Evolutionary conservation across 2,113 vertebrate species (phyloP), one percentile per base, ranked within the genome.

Genomic region (Brachyhypopomus occidentalis): DNA sequence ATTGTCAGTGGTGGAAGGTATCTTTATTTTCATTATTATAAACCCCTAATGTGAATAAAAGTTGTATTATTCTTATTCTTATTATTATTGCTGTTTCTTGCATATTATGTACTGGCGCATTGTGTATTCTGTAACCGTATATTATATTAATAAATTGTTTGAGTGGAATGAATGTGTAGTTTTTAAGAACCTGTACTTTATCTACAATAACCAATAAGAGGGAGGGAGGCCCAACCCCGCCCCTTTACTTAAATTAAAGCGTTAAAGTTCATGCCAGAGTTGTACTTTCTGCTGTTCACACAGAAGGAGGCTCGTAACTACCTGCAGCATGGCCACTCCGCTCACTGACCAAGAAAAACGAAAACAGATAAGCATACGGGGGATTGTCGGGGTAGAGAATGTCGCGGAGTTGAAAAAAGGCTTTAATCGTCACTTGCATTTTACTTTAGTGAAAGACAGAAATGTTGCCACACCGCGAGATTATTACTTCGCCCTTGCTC

Each of bases 381-480:
- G 96, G 0, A 96, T 98, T 34, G 96, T 94, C 67, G 96, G 95
- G 0, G 94, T 95, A 55, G 97, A 98, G 90, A 97, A 92, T 67
- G 96, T 98, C 45, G 91, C 95, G 0, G 96, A 97, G 90, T 90
- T 98, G 72, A 98, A 97, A 84, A 95, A 95, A 58, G 91, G 95
- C 74, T 98, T 98, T 86, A 98, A 97, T 77, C 93, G 96, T 0
- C 97, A 98, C 87, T 91, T 98, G 63, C 97, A 98, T 88, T 98
- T 98, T 93, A 98, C 97, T 1, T 88, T 98, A 85, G 96, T 97
- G 79, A 98, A 98, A 83, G 97, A 98, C 92, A 89, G 97, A 41
- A 98, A 98, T 67, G 95, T 98, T 69, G 95, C 97, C 71, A 97
- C 95, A 2, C 92, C 94, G 41, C 89, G 95, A 36, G 96, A 98